phyloP scores from a whole-genome alignment of 2,113 vertebrate species.

The Eptatretus burgeri region DNA sequence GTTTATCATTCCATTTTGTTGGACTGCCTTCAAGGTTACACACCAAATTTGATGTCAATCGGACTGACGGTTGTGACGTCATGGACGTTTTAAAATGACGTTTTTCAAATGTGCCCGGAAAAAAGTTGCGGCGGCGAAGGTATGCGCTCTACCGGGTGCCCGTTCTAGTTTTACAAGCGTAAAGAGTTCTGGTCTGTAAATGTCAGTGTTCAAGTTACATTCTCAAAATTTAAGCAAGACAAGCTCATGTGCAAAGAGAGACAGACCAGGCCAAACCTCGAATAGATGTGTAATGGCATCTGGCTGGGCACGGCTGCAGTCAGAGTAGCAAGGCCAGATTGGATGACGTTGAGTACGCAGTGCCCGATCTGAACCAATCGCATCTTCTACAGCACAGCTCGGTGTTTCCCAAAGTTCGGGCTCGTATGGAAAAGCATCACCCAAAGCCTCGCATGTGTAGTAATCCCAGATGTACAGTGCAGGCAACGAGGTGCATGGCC shows the following conservation, averaged over 20 bases:
- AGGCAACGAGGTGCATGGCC: slow-evolving; percentile 45
- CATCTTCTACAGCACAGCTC: slow-evolving; percentile 23
- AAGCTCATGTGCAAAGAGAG: neutral
- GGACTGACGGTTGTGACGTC: too few species aligned
- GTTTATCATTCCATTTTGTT: too few species aligned
- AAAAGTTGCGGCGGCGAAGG: too few species aligned
- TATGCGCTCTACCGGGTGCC: too few species aligned
- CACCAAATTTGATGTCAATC: too few species aligned
- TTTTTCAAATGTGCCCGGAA: too few species aligned
- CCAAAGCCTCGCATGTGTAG: slow-evolving; percentile 60
- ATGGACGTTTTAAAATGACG: too few species aligned
- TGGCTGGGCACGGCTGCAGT: slow-evolving; percentile 38
- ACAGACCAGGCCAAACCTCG: slow-evolving; percentile 22
- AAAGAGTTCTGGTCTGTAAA: too few species aligned
- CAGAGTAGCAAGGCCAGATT: slow-evolving; percentile 82
- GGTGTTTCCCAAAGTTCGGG: slow-evolving; percentile 28
- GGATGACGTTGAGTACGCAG: slow-evolving; percentile 41
- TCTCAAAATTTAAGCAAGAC: neutral
- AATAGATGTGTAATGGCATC: slow-evolving; percentile 68
- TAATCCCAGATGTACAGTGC: slow-evolving; percentile 75
- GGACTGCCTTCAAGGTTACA: too few species aligned
- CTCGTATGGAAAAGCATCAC: slow-evolving; percentile 58
- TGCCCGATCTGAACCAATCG: slow-evolving; percentile 16
- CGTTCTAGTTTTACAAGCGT: too few species aligned
- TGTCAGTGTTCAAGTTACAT: neutral